Base-by-base conservation (phyloP, 64 coral and sea anemone species). In the Trachythela sp. region DNA sequence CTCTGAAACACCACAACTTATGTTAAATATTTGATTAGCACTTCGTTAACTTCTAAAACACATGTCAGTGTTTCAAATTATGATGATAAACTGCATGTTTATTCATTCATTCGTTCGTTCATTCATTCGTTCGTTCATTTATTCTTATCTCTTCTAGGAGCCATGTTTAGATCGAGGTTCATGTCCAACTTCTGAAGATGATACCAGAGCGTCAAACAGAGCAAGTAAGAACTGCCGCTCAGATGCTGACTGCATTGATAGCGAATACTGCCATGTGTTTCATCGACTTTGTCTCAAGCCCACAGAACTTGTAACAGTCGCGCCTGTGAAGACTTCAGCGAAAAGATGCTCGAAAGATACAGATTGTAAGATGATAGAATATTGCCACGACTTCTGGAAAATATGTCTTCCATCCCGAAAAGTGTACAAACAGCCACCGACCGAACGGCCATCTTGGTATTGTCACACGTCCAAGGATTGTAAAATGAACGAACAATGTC, bases 231-330 rank as follows among this genome's bases (percentile, higher is more conserved):
- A 80, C 0, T 80, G 31, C 10, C 75, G 20, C 11, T 40, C 75
- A 80, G 37, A 80, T 40, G 30, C 75, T 80, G 90, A 92, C 2
- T 92, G 90, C 72, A 68, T 72, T 26, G 85, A 39, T 9, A 83
- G 77, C 48, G 85, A 88, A 70, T 92, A 92, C 48, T 92, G 90
- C 17, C 85, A 92, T 41, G 50, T 13, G 9, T 64, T 37, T 38
- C 76, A 83, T 45, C 77, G 52, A 14, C 36, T 84, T 10, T 92
- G 90, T 14, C 48, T 88, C 22, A 75, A 83, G 8, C 70, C 80
- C 15, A n/a, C 48, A 31, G 60, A 84, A 26, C 70, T 86, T 15
- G 85, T 76, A 10, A 87, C 90, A 77, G 34, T 91, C 36, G 58
- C 90, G 8, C 77, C 85, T 24, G 80, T 85, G 48, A 87, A 33